Evolutionary conservation across 2,797 vertebrate species (phyloP).

Genomic region (Sorex maritimensis): DNA sequence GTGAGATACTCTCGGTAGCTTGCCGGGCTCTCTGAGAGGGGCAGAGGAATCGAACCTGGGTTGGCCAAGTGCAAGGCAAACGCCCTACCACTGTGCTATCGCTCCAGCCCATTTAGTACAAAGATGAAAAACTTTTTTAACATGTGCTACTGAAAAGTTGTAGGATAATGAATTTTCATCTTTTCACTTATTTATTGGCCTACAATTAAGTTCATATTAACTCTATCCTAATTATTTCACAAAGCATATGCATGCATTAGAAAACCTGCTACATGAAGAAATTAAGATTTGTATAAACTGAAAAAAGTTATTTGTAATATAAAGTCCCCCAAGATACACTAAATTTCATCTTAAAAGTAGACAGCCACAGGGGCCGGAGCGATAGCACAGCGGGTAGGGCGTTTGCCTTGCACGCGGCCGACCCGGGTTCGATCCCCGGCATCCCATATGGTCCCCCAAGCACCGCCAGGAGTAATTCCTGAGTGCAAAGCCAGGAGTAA

Average conservation of each 20-base stretch:
- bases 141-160: conserved; percentile 4
- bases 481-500: no score
- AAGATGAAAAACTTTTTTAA: conserved; percentile 60
- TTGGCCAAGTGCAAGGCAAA: no score
- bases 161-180: conserved; percentile 39
- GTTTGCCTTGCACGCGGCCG: no score
- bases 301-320: conserved; percentile 57
- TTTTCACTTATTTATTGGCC: conserved; percentile 29
- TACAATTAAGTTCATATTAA: conserved; percentile 59
- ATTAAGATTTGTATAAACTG: conserved; percentile 42
- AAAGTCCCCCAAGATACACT: background rate
- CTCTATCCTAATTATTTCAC: conserved; percentile 29
- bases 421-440: no score
- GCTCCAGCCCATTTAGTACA: background rate
- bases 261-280: conserved; percentile 21
- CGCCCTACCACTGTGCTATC: no score
- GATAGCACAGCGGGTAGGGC: no score
- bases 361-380: background rate
- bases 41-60: no score
- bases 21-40: no score
- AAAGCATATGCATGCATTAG: conserved; percentile 34
- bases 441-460: no score
- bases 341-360: conserved; percentile 47
- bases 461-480: no score
- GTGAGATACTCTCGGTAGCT: no score